Evolutionary conservation across 2,797 vertebrate genomes (phyloP).

Genomic region (Scleropages formosus): DNA sequence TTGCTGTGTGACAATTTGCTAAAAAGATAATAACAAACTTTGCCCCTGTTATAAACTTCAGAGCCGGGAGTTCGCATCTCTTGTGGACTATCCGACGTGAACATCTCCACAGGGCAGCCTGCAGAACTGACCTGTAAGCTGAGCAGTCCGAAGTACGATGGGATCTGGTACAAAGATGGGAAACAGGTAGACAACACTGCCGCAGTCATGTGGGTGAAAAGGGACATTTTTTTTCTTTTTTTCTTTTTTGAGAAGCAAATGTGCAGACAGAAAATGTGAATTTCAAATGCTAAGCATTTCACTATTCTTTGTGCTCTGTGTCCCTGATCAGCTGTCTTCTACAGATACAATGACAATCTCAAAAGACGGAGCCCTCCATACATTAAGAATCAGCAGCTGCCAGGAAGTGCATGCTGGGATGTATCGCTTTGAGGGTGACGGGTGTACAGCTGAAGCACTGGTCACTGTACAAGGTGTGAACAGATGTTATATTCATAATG

Average conservation of each 20-base stretch:
- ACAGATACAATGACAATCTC: constrained; percentile 65
- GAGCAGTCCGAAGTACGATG: constrained; percentile 67
- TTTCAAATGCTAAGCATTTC: background rate
- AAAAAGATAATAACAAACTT: background rate
- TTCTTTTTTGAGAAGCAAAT: background rate
- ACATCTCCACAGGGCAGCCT: constrained; percentile 62
- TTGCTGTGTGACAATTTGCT: background rate
- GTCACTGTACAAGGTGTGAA: constrained; percentile 75
- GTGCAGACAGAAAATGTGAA: background rate
- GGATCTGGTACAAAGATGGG: constrained; percentile 80
- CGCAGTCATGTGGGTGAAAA: background rate
- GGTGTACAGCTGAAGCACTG: constrained; percentile 75
- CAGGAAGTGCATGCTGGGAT: constrained; percentile 72
- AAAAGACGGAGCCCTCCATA: constrained; percentile 71
- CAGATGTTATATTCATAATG: background rate
- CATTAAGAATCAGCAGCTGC: constrained; percentile 65
- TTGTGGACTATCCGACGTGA: constrained; percentile 68
- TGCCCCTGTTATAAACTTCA: constrained; percentile 43
- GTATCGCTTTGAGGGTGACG: constrained; percentile 80
- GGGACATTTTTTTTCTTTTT: background rate
- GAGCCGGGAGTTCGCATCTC: constrained; percentile 68
- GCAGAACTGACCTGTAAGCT: constrained; percentile 73
- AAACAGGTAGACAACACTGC: constrained; percentile 66
- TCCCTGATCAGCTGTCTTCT: constrained; percentile 61
- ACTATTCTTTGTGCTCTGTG: background rate